These are phyloP conservation scores for Diabrotica undecimpunctata DNA, from an alignment of 1,140 invertebrate genomes.

Conservation along the genomic window DNA sequence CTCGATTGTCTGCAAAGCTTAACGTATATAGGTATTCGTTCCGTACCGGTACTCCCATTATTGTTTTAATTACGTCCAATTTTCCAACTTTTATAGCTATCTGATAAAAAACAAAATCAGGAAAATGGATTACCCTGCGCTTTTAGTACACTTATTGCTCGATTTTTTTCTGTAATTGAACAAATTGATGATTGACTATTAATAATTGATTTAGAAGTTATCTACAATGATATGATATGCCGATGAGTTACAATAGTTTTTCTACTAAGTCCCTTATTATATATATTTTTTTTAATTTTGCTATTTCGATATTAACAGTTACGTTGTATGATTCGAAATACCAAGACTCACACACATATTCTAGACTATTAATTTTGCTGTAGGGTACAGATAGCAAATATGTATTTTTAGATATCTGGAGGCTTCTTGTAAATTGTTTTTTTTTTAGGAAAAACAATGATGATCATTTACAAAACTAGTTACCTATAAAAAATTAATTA, in stretches of 20 bases:
- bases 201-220: slow-evolving; percentile 16
- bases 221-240: slow-evolving; percentile 13
- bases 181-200: slow-evolving; percentile 30
- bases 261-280: background rate
- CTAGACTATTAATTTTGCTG: background rate
- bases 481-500: too few relatives aligned
- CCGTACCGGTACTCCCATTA: too few relatives aligned
- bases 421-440: too few relatives aligned
- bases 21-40: too few relatives aligned
- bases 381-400: background rate
- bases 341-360: background rate
- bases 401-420: too few relatives aligned
- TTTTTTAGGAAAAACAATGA: too few relatives aligned
- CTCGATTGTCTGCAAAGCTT: too few relatives aligned
- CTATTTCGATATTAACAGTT: background rate
- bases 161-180: slow-evolving; percentile 24
- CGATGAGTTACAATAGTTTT: slow-evolving; percentile 4
- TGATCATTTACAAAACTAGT: too few relatives aligned
- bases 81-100: too few relatives aligned
- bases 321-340: background rate
- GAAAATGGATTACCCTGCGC: background rate
- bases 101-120: too few relatives aligned
- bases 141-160: slow-evolving; percentile 30
- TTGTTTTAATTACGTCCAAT: too few relatives aligned
- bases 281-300: background rate